These are phyloP conservation scores for Acrossocheilus wenchowensis DNA, from an alignment of 2,797 vertebrate species.

Conservation along the genomic window DNA sequence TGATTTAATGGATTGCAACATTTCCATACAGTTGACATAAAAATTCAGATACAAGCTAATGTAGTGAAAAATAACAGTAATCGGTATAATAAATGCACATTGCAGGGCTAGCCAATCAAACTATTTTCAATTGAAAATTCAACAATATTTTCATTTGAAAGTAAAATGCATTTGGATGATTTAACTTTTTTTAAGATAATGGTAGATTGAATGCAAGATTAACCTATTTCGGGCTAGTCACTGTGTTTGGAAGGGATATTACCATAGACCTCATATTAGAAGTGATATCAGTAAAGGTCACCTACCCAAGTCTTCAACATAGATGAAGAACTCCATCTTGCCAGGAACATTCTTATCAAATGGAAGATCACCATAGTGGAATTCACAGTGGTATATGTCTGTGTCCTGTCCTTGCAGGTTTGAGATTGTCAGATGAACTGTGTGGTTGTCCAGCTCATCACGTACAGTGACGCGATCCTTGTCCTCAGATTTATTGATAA, in stretches of 20 bases:
- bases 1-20: not conserved
- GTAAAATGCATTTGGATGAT: not conserved
- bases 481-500: accelerated
- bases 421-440: conserved; percentile 69
- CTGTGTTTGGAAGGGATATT: not conserved
- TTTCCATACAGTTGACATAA: not conserved
- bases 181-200: not conserved
- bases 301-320: conserved; percentile 69
- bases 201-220: not conserved
- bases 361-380: not conserved
- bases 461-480: conserved; percentile 55
- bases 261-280: not conserved
- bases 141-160: too few species aligned
- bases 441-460: conserved; percentile 43
- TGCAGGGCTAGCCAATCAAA: not conserved
- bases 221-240: not conserved
- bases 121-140: not conserved
- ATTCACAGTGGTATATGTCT: conserved; percentile 74
- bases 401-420: conserved; percentile 68
- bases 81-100: not conserved
- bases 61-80: not conserved
- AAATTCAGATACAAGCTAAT: not conserved
- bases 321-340: conserved; percentile 68
- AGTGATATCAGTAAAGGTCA: conserved; percentile 19
- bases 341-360: conserved; percentile 31